A percentile compares a stretch with the other conserved stretches of the same genome.
phyloP scores from a whole-genome alignment of 2,113 vertebrate genomes.

The Microcebus griseorufus region DNA sequence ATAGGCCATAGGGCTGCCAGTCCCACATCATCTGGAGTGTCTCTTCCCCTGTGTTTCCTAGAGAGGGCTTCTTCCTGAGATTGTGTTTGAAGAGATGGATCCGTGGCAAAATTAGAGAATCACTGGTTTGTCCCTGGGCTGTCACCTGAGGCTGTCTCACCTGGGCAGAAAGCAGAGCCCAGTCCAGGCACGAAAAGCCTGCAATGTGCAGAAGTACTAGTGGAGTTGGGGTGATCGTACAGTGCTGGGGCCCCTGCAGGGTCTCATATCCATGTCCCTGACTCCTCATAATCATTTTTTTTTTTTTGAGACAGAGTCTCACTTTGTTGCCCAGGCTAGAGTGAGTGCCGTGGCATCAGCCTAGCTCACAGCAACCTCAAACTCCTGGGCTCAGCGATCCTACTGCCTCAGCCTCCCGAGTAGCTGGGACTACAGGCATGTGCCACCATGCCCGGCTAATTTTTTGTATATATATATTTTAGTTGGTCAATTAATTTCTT shows the following conservation, averaged over 20 bases:
- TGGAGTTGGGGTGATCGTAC: no score
- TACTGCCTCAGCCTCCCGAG: no score
- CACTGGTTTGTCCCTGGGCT: neutral
- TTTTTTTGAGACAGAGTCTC: no score
- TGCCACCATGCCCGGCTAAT: no score
- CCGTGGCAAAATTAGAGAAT: neutral
- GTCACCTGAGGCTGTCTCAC: neutral
- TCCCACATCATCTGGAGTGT: neutral
- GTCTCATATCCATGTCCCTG: neutral
- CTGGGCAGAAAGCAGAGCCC: neutral
- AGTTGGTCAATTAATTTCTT: no score
- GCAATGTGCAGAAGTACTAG: neutral
- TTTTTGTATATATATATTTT: no score
- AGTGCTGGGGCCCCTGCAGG: no score
- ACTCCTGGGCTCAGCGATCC: no score
- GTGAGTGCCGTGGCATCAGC: no score
- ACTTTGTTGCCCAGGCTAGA: no score
- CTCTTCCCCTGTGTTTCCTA: neutral
- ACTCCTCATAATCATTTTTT: neutral
- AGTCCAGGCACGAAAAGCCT: neutral
- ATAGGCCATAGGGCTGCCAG: neutral
- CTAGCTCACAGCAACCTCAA: no score
- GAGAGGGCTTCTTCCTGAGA: neutral
- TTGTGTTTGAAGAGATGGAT: neutral
- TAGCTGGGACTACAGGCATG: no score